Percentiles rank a stretch among this genome's conserved stretches.
These are phyloP conservation scores for Mamestra configurata DNA, from an alignment of 1,140 invertebrate genomes.

Conservation along the genomic window DNA sequence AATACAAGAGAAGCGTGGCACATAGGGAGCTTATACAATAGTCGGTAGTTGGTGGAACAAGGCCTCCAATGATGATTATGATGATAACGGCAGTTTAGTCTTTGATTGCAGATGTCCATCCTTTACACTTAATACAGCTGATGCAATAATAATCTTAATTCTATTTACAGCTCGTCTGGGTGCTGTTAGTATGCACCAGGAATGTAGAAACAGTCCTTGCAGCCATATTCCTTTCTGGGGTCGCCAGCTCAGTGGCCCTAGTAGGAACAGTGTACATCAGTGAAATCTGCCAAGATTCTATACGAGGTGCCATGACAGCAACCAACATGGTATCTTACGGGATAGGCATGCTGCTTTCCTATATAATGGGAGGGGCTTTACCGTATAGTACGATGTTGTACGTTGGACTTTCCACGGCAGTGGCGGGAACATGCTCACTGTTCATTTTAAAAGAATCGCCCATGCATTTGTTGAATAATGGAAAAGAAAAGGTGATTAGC, in stretches of 20 bases:
- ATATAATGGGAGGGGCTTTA: slow-evolving; percentile 66
- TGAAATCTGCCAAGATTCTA: slow-evolving; percentile 73
- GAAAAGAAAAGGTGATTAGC: slow-evolving; percentile 66
- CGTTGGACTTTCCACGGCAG: slow-evolving; percentile 58
- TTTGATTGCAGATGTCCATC: too few relatives aligned
- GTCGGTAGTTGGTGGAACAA: too few relatives aligned
- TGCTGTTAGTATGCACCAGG: slow-evolving; percentile 54
- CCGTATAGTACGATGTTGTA: slow-evolving; percentile 70
- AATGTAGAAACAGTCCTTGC: slow-evolving; percentile 68
- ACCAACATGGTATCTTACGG: slow-evolving; percentile 67
- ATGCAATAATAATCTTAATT: neutral
- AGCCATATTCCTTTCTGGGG: slow-evolving; percentile 68
- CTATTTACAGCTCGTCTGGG: slow-evolving; percentile 67
- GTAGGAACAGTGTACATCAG: slow-evolving; percentile 67
- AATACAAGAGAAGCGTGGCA: too few relatives aligned
- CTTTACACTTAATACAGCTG: too few relatives aligned
- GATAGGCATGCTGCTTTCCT: slow-evolving; percentile 69
- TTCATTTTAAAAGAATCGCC: slow-evolving; percentile 69
- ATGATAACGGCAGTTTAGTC: too few relatives aligned
- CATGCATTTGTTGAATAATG: slow-evolving; percentile 66
- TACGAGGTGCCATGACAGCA: slow-evolving; percentile 71
- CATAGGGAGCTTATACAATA: too few relatives aligned
- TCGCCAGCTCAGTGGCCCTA: slow-evolving; percentile 62
- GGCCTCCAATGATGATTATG: too few relatives aligned
- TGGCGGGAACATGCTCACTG: slow-evolving; percentile 55